Conservation (phyloP, 2,797 vertebrate species). For the Phataginus tetradactyla region DNA sequence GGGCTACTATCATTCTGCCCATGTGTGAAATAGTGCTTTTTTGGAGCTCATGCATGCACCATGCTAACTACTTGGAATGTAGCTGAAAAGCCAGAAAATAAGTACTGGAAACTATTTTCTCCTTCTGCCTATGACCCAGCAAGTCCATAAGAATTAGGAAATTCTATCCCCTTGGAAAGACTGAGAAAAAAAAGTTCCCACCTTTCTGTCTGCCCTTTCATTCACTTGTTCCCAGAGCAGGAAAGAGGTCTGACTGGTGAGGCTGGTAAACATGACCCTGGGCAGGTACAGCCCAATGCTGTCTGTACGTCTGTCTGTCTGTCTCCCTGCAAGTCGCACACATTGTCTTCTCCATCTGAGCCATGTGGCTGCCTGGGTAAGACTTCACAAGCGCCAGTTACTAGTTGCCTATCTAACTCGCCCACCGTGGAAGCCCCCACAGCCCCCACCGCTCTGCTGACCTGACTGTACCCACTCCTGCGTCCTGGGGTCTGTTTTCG, state of each 20-base stretch:
- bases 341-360: background rate
- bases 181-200: background rate
- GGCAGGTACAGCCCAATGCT: fast-evolving
- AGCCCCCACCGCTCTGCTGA: background rate
- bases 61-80: background rate
- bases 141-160: background rate
- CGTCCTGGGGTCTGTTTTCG: background rate
- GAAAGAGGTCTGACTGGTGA: background rate
- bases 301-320: background rate
- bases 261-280: background rate
- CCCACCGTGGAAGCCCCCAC: too few relatives aligned
- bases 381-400: too few relatives aligned
- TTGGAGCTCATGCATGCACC: fast-evolving
- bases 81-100: background rate
- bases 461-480: fast-evolving
- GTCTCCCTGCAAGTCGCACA: background rate
- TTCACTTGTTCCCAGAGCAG: background rate
- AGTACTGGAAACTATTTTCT: background rate
- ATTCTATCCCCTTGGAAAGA: background rate
- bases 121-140: background rate
- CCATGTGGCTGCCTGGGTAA: fast-evolving
- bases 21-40: background rate
- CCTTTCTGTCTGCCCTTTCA: background rate
- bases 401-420: too few relatives aligned
- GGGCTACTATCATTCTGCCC: fast-evolving